These are phyloP conservation scores for Trematomus bernacchii DNA, from an alignment of 2,797 vertebrate genomes.

Conservation along the genomic window DNA sequence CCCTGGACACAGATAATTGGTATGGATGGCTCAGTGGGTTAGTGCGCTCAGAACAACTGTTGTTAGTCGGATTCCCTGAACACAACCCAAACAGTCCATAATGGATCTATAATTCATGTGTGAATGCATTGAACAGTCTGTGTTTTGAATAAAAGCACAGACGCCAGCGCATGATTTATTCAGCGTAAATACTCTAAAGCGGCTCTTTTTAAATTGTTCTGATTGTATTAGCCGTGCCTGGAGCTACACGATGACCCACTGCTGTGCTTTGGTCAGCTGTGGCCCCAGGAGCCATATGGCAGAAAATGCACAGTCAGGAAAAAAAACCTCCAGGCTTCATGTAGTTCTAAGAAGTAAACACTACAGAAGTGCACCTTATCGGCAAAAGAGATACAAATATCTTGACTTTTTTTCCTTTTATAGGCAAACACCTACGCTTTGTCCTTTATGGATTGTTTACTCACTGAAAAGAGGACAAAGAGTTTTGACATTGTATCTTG, in stretches of 20 bases:
- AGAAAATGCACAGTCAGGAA: constrained; percentile 61
- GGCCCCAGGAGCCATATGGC: constrained; percentile 57
- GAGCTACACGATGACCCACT: constrained; percentile 37
- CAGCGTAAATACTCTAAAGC: constrained; percentile 63
- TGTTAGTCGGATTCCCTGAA: constrained; percentile 68
- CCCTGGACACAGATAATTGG: constrained; percentile 75
- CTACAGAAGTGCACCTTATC: constrained; percentile 36
- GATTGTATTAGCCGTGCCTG: constrained; percentile 34
- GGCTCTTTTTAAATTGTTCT: constrained; percentile 58
- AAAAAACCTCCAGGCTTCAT: constrained; percentile 42
- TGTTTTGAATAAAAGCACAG: constrained; percentile 64
- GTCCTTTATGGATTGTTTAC: constrained; percentile 10
- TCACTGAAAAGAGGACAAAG: constrained; percentile 26
- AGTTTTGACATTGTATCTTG: background rate
- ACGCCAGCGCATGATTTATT: constrained; percentile 62
- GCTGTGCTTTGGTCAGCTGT: constrained; percentile 57
- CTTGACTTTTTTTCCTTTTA: constrained; percentile 21
- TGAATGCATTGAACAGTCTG: constrained; percentile 67
- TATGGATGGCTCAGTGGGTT: constrained; percentile 74
- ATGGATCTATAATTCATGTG: constrained; percentile 78
- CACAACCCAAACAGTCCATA: constrained; percentile 65
- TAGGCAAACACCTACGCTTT: background rate
- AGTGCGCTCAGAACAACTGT: constrained; percentile 63
- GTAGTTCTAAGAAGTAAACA: constrained; percentile 56
- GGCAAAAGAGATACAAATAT: constrained; percentile 50